Evolutionary conservation across 64 coral and sea anemone species (phyloP), one percentile per base, ranked within the genome.

Genomic region (Anthopleura sola): DNA sequence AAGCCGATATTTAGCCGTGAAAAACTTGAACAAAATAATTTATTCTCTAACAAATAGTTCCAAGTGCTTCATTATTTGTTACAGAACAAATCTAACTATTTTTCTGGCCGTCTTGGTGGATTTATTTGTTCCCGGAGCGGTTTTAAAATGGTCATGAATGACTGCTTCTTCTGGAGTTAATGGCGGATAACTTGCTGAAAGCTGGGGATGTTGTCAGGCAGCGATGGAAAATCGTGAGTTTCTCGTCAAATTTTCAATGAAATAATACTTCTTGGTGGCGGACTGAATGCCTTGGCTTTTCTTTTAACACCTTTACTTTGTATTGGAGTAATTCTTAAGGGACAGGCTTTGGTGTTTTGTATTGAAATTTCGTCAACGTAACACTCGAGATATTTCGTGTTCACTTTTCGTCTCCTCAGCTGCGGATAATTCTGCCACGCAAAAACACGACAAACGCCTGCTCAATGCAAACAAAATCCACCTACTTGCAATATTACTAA

Each of bases 151-250:
- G 46, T 76, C 74, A 91, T 54, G 85, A 77, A 90, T 64, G 89
- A 90, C 79, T 60, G 53, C 84, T 83, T 79, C 26, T 66, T 79
- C 26, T 66, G 60, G 47, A 29, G 23, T 75, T 55, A 84, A 92
- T 98, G 96, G 78, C 86, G 84, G 92, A 93, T 83, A 53, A 53
- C 50, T 90, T 94, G 87, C 92, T 88, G 19, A 84, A 86, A 86
- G 77, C 90, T 53, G 93, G 93, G 39, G 97, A 99, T 83, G 80
- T 99, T 55, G 93, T 99, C 49, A 99, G 93, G 38, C 97, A 99
- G 32, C 84, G 97, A 95, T 99, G 97, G 97, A 99, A 99, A 89
- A 94, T 99, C 88, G 97, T 99, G 88, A 99, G 97, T 99, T 71
- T 32, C n/a, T 28, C 28, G 14, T 31, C 6, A 28, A 71, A 71